Percentiles rank a stretch among this genome's conserved stretches.
Conservation (phyloP, 2,797 vertebrate genomes). For the Cossypha caffra region DNA sequence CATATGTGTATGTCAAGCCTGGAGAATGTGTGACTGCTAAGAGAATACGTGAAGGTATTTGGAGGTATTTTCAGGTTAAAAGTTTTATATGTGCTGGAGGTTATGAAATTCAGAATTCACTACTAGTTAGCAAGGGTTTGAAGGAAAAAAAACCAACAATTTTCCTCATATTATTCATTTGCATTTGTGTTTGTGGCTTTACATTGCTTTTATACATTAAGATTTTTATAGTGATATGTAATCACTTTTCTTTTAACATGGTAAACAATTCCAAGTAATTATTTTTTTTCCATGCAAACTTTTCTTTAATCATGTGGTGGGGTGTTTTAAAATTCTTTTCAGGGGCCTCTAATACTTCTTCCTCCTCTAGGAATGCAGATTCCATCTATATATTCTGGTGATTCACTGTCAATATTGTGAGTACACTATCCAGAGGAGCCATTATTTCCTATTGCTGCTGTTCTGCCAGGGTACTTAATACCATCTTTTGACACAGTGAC, state of each 20-base stretch:
- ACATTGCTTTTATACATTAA: neutral
- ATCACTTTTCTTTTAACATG: neutral
- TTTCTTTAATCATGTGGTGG: neutral
- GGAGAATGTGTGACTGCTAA: neutral
- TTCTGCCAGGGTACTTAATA: neutral
- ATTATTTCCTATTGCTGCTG: neutral
- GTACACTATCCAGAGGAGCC: neutral
- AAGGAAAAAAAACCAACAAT: neutral
- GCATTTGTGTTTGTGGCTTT: neutral
- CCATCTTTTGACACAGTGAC: neutral
- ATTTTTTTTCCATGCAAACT: neutral
- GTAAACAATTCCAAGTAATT: neutral
- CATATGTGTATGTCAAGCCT: rapidly evolving
- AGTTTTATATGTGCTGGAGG: neutral
- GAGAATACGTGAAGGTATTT: neutral
- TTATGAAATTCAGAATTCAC: neutral
- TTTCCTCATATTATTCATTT: neutral
- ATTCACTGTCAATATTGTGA: neutral
- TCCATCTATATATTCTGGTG: neutral
- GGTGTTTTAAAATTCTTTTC: neutral
- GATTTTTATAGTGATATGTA: neutral
- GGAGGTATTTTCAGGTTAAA: neutral
- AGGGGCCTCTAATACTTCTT: neutral
- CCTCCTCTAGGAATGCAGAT: neutral
- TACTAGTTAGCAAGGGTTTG: neutral